Evolutionary conservation across 2,113 vertebrate species (phyloP), one percentile per base, ranked within the genome.

Genomic region (Zootoca vivipara): DNA sequence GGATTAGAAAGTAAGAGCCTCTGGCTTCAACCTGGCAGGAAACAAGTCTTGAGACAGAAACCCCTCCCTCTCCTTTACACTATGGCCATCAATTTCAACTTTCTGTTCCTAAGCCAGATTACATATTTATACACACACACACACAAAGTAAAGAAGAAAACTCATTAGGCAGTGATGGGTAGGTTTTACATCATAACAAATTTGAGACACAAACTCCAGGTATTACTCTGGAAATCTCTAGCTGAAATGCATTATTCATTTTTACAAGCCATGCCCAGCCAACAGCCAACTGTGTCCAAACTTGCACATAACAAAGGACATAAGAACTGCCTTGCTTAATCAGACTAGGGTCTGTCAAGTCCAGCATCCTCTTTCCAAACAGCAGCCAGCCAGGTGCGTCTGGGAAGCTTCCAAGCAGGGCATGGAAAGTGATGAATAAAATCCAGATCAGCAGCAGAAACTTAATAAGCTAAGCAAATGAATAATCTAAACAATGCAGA

Each of bases 1-100:
- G 84, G 5, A 88, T 40, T 20, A 69, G 82, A 42, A 28, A 1
- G 28, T 83, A 93, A 78, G 15, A 93, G 28, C 7, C 81, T 62
- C 88, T 80, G 35, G 62, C 18, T 58, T 26, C 77, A 88, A 87
- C 83, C 89, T 80, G 70, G 33, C 42, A 38, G 89, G 88, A 86
- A 82, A 83, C 89, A 74, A 13, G 28, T 85, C 30, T 81, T 58
- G 83, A 70, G 69, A 12, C 42, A 28, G 28, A 78, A 46, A 28
- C 58, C 18, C 58, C 5, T 28, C 40, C 8, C 18, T 15, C 30
- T 18, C 33, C 78, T 56, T 2, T 30, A 46, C 46, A 33, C 13
- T 58, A 16, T 79, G 52, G 46, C 28, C 15, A 79, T 79, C 13
- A 20, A 30, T 79, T 58, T 42, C 78, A 79, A 5, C 28, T 30